phyloP scores from a whole-genome alignment of 2,797 vertebrate genomes.

The Nothura maculosa region DNA sequence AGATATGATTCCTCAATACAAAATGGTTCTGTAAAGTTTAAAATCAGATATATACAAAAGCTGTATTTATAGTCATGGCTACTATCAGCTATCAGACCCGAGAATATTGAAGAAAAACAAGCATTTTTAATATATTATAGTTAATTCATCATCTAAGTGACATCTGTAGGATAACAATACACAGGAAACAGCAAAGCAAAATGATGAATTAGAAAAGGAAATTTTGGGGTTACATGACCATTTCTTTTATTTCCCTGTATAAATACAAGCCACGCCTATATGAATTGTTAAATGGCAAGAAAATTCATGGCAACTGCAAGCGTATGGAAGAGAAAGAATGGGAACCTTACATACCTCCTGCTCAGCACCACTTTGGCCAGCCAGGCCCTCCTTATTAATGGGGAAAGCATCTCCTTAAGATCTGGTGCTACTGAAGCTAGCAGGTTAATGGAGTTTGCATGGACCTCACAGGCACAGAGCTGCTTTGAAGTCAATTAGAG shows the following conservation, averaged over 20 bases:
- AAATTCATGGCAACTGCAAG: slow-evolving; percentile 51
- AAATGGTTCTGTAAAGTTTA: slow-evolving; percentile 84
- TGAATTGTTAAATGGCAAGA: neutral
- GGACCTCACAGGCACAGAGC: slow-evolving; percentile 48
- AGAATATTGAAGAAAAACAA: slow-evolving; percentile 84
- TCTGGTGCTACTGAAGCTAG: slow-evolving; percentile 39
- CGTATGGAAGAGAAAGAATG: neutral
- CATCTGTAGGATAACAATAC: slow-evolving; percentile 79
- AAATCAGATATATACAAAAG: slow-evolving; percentile 84
- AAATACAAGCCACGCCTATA: slow-evolving; percentile 26
- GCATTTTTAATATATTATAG: slow-evolving; percentile 84
- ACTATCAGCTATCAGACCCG: slow-evolving; percentile 86
- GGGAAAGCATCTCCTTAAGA: neutral
- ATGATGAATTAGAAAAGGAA: slow-evolving; percentile 76
- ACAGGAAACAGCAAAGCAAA: slow-evolving; percentile 74
- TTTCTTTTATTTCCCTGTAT: slow-evolving; percentile 24
- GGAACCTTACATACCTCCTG: neutral
- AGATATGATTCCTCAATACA: slow-evolving; percentile 67
- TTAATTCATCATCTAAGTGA: slow-evolving; percentile 88
- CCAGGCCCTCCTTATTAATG: neutral
- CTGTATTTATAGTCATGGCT: slow-evolving; percentile 86
- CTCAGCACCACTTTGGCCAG: slow-evolving; percentile 4
- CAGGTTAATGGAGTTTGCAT: slow-evolving; percentile 34
- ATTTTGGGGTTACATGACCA: slow-evolving; percentile 37
- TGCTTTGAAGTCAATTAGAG: slow-evolving; percentile 49